phyloP scores from a whole-genome alignment of 1,140 invertebrate genomes.

The Drosophila persimilis region DNA sequence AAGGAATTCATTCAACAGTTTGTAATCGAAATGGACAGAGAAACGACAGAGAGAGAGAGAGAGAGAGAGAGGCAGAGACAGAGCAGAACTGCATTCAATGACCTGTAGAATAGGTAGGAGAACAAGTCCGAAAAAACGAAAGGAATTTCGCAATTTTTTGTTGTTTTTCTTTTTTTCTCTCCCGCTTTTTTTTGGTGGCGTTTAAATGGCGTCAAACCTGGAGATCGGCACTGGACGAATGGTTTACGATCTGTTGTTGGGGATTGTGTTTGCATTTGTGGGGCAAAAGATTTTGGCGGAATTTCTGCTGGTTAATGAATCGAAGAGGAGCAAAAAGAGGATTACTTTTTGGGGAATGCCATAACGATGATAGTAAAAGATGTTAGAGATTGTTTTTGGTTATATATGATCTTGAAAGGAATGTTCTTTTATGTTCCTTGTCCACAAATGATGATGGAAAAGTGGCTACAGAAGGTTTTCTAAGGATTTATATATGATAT shows the following conservation, averaged over 20 bases:
- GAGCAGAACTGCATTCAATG: constrained; percentile 46
- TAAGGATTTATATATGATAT: too few species aligned
- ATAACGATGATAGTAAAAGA: too few species aligned
- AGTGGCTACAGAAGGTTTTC: too few species aligned
- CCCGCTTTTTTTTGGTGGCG: constrained; percentile 40
- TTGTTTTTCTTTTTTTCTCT: constrained; percentile 34
- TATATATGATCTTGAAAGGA: too few species aligned
- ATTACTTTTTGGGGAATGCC: too few species aligned
- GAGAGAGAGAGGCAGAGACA: not conserved
- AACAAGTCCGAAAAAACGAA: constrained; percentile 23
- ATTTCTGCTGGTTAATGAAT: too few species aligned
- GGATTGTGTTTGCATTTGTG: not conserved
- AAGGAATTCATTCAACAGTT: constrained; percentile 79
- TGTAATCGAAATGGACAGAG: constrained; percentile 66
- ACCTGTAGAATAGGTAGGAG: constrained; percentile 40
- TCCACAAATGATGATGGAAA: too few species aligned
- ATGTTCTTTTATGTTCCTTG: too few species aligned
- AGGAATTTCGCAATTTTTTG: constrained; percentile 45
- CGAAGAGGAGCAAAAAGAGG: too few species aligned
- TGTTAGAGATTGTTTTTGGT: too few species aligned
- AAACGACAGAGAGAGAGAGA: not conserved
- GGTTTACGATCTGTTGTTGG: constrained; percentile 54
- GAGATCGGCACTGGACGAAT: not conserved
- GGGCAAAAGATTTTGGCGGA: not conserved
- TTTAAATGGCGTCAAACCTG: constrained; percentile 67